Conservation (phyloP, 2,113 vertebrate species). For the Nyctibius bracteatus region DNA sequence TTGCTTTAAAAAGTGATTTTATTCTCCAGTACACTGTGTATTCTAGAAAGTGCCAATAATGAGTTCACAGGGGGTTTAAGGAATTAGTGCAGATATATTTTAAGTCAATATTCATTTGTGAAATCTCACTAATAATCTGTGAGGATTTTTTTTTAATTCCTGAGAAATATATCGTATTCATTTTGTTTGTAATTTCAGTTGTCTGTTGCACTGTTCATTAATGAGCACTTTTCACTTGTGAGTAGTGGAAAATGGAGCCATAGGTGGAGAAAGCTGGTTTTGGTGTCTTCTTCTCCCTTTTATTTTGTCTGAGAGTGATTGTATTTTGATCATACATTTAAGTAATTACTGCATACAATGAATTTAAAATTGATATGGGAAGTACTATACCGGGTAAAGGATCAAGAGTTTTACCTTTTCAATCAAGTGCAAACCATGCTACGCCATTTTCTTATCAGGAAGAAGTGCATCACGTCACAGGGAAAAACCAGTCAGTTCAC, state of each 20-base stretch:
- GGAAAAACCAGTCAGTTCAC: not conserved
- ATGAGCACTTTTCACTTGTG: not conserved
- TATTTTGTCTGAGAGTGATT: not conserved
- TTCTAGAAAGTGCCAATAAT: not conserved
- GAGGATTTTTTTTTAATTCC: not conserved
- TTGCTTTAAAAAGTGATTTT: not conserved
- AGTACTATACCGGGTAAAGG: not conserved
- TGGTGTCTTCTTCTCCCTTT: not conserved
- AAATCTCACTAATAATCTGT: not conserved
- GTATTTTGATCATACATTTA: not conserved
- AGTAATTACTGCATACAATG: not conserved
- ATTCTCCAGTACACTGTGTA: not conserved
- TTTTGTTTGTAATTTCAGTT: not conserved
- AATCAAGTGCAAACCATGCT: not conserved
- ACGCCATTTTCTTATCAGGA: not conserved
- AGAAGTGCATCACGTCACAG: not conserved
- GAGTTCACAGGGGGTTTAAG: not conserved
- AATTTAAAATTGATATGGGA: not conserved
- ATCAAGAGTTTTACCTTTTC: not conserved
- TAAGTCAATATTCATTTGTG: not conserved
- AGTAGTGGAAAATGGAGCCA: not conserved
- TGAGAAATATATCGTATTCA: fast-evolving
- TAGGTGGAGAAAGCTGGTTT: not conserved
- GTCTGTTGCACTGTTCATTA: not conserved
- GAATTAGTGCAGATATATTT: not conserved